Conservation (phyloP, 2,888 invertebrate genomes). For the Ochlodes sylvanus region DNA sequence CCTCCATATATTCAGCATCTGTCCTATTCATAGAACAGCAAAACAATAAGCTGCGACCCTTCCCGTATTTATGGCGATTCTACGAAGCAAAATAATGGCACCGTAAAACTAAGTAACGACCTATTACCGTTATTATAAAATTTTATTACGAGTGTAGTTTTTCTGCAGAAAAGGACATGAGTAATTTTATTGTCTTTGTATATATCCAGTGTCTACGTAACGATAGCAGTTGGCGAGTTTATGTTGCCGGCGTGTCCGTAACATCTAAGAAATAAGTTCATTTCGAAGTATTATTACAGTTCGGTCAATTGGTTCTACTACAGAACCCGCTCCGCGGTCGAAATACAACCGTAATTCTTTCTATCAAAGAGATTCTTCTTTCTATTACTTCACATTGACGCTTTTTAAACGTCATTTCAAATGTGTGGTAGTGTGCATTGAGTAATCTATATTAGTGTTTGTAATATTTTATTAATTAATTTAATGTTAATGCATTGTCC, state of each 20-base stretch:
- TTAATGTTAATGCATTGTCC: too few relatives aligned
- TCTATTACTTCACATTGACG: too few relatives aligned
- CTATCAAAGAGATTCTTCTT: too few relatives aligned
- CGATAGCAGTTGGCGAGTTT: background rate
- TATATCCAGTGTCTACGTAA: background rate
- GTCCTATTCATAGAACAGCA: slow-evolving; percentile 12
- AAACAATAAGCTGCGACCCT: slow-evolving; percentile 25
- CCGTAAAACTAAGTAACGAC: slow-evolving; percentile 27
- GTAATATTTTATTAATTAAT: too few relatives aligned
- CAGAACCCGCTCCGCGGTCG: too few relatives aligned
- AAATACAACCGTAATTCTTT: too few relatives aligned
- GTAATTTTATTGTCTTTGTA: slow-evolving; percentile 8
- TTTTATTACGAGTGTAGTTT: slow-evolving; percentile 24
- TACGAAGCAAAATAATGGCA: slow-evolving; percentile 28
- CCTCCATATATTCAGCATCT: background rate
- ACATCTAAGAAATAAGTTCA: background rate
- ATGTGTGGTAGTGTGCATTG: too few relatives aligned
- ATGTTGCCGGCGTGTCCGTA: background rate
- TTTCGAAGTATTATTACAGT: background rate
- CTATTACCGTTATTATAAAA: slow-evolving; percentile 35
- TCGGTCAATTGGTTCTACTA: too few relatives aligned
- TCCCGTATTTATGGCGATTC: slow-evolving; percentile 17
- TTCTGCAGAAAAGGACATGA: slow-evolving; percentile 9
- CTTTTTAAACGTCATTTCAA: too few relatives aligned
- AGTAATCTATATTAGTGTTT: too few relatives aligned